These are phyloP conservation scores for human DNA, from an alignment of 2,113 vertebrate species.

Conservation along the genomic window GRCh38 chr9:102141501-102142000, in stretches of 20 bases:
- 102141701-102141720: not conserved
- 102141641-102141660: not conserved
- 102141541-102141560: not conserved
- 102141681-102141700: not conserved
- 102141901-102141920: not conserved
- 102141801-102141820: not conserved
- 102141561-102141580: not conserved
- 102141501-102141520: not conserved
- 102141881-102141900: constrained; percentile 44
- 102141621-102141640: not conserved
- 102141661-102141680: not conserved
- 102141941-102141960: constrained; percentile 44
- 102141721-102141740: not conserved
- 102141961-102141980: constrained; percentile 19
- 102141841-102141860: constrained; percentile 43
- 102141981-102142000: constrained; percentile 54
- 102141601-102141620: not conserved
- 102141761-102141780: constrained; percentile 30
- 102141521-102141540: constrained; percentile 1
- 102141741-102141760: not conserved
- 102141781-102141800: not conserved
- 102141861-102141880: constrained; percentile 24
- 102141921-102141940: constrained; percentile 59
- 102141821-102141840: not conserved
- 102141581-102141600: not conserved